These are phyloP conservation scores for Heliconius hewitsoni DNA, from an alignment of 1,140 invertebrate genomes.

Conservation along the genomic window DNA sequence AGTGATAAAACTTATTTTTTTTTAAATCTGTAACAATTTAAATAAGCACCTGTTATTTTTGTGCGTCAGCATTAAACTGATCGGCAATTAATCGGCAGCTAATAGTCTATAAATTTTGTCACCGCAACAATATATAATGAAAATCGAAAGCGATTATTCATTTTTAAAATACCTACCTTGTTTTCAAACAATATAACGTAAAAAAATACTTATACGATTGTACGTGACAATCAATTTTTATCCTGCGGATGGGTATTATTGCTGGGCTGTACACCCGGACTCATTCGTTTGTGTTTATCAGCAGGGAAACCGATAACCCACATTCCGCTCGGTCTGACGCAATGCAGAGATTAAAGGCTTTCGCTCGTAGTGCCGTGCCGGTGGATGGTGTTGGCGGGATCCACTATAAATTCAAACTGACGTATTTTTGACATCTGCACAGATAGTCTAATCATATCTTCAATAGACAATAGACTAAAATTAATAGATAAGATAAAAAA, in stretches of 20 bases:
- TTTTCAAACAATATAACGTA: slow-evolving; percentile 50
- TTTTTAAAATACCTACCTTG: slow-evolving; percentile 44
- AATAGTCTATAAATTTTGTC: slow-evolving; percentile 66
- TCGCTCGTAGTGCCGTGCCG: slow-evolving; percentile 60
- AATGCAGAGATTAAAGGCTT: slow-evolving; percentile 79
- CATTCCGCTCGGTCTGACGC: slow-evolving; percentile 73
- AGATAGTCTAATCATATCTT: slow-evolving; percentile 11
- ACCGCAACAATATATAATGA: slow-evolving; percentile 64
- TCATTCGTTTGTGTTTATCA: slow-evolving; percentile 77
- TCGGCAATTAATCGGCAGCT: slow-evolving; percentile 56
- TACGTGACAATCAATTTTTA: slow-evolving; percentile 64
- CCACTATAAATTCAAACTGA: slow-evolving; percentile 61
- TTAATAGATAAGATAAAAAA: neutral
- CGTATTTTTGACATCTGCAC: slow-evolving; percentile 42
- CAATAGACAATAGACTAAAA: neutral
- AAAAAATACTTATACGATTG: slow-evolving; percentile 53
- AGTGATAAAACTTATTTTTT: neutral
- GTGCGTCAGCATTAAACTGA: slow-evolving; percentile 40
- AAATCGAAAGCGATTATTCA: slow-evolving; percentile 59
- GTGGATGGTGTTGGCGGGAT: slow-evolving; percentile 58
- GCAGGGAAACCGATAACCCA: slow-evolving; percentile 73
- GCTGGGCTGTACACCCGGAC: slow-evolving; percentile 55
- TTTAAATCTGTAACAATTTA: neutral
- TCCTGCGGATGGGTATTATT: slow-evolving; percentile 61
- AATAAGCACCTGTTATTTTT: slow-evolving; percentile 20